Evolutionary conservation across 35 echinoderm and acorn worm genomes (phyloP), one percentile per base, ranked within the genome.

Genomic region (Acanthaster planci): DNA sequence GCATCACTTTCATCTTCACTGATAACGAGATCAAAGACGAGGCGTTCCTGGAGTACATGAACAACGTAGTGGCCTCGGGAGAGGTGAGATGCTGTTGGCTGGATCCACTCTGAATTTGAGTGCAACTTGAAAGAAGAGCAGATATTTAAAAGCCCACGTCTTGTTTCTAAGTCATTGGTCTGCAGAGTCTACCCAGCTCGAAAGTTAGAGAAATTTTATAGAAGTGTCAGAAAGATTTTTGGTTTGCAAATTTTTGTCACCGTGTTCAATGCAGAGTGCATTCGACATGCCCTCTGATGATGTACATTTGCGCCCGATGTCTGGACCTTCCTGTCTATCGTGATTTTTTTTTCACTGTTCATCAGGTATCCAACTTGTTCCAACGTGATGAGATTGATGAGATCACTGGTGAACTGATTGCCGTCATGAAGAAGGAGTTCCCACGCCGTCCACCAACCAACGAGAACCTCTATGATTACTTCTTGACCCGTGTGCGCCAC

Each of bases 21-120:
- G 95, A 97, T 47, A 97, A 97, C 77, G 95, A 97, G 80, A 97
- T 97, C 59, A 97, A 97, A 78, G 95, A 97, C 77, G 95, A 97
- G 85, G 95, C 82, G 21, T 97, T 97, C 87, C 59, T 97, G 38
- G 95, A 97, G 76, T 97, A 97, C 84, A 92, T 97, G 88, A 97
- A 97, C 80, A 97, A 97, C 36, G 95, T 97, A 40, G 52, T 97
- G 26, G 90, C 95, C 51, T 97, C 95, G 3, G 95, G 95, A 85
- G 95, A 97, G 85, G 95, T 93, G 60, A 82, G 87, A 51, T 40
- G 31, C 27, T 2, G 3, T 3, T 16, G 39, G 35, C n/a, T n/a
- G n/a, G n/a, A n/a, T n/a, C n/a, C n/a, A n/a, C n/a, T n/a, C n/a
- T n/a, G n/a, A n/a, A n/a, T n/a, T n/a, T n/a, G n/a, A n/a, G n/a